phyloP scores from a whole-genome alignment of 2,797 vertebrate genomes.

The Erpetoichthys calabaricus region DNA sequence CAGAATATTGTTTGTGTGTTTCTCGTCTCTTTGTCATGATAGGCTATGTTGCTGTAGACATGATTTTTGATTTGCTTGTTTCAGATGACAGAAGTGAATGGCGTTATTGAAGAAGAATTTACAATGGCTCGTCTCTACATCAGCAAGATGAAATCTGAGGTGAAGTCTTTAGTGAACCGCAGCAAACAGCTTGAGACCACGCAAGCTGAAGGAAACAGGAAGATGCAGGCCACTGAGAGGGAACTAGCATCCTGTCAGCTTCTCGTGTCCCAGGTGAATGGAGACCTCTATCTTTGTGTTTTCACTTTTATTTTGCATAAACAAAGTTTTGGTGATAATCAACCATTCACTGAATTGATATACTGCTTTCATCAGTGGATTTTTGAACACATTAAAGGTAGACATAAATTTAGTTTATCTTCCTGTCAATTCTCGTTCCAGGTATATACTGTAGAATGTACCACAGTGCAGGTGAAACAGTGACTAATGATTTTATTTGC shows the following conservation, averaged over 20 bases:
- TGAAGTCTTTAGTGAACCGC: slow-evolving; percentile 79
- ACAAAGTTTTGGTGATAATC: too few species aligned
- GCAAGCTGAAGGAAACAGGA: slow-evolving; percentile 62
- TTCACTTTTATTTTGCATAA: not conserved
- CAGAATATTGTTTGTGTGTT: too few species aligned
- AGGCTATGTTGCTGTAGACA: too few species aligned
- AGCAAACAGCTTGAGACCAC: slow-evolving; percentile 75
- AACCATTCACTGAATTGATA: too few species aligned
- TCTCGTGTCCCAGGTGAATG: slow-evolving; percentile 71
- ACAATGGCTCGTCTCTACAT: slow-evolving; percentile 84
- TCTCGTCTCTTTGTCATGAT: too few species aligned
- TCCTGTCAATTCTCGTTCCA: too few species aligned
- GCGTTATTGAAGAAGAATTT: slow-evolving; percentile 87
- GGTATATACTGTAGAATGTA: too few species aligned
- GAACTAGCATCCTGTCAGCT: slow-evolving; percentile 76
- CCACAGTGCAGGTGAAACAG: too few species aligned
- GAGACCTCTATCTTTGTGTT: not conserved
- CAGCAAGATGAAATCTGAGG: slow-evolving; percentile 94
- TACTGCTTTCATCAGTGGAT: too few species aligned
- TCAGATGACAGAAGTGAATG: slow-evolving; percentile 73
- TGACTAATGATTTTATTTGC: too few species aligned
- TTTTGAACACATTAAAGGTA: too few species aligned
- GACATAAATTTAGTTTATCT: too few species aligned
- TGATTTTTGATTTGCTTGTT: not conserved
- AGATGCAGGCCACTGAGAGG: slow-evolving; percentile 68